Evolutionary conservation across 1,140 invertebrate species (phyloP).

Genomic region (Plodia interpunctella): DNA sequence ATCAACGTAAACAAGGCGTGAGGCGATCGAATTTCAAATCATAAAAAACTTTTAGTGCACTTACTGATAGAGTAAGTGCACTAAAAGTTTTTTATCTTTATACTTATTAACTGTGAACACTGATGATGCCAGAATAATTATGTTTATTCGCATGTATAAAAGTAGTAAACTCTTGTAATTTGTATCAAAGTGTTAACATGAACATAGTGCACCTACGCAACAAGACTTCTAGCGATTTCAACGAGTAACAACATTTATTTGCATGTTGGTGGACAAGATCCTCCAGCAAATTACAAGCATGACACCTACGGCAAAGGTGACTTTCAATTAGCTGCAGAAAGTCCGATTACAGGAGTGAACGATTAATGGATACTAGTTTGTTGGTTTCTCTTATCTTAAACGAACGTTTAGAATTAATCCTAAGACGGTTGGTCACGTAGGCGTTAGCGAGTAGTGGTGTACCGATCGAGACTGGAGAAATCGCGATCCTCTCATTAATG

Average conservation of each 20-base stretch:
- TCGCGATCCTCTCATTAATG: constrained; percentile 57
- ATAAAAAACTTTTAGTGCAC: no score
- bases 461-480: constrained; percentile 51
- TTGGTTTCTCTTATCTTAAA: constrained; percentile 38
- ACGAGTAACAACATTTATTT: constrained; percentile 3
- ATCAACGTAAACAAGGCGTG: no score
- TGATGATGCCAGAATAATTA: no score
- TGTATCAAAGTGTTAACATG: no score
- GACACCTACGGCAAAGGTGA: constrained; percentile 11
- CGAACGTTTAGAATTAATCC: constrained; percentile 38
- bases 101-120: no score
- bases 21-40: no score
- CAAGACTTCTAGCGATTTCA: no score
- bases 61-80: no score
- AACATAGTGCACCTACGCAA: no score
- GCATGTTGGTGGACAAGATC: constrained; percentile 16
- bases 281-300: constrained; percentile 10
- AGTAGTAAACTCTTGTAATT: no score
- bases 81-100: no score
- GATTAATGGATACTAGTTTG: constrained; percentile 13
- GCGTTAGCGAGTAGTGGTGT: constrained; percentile 32
- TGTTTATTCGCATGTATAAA: no score
- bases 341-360: constrained; percentile 20
- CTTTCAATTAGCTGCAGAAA: constrained; percentile 20
- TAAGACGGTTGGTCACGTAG: constrained; percentile 33